A percentile compares a stretch with the other conserved stretches of the same genome.
phyloP scores from a whole-genome alignment of 30 jellyfish, hydroid and myxozoan species.

The Turritopsis dohrnii region DNA sequence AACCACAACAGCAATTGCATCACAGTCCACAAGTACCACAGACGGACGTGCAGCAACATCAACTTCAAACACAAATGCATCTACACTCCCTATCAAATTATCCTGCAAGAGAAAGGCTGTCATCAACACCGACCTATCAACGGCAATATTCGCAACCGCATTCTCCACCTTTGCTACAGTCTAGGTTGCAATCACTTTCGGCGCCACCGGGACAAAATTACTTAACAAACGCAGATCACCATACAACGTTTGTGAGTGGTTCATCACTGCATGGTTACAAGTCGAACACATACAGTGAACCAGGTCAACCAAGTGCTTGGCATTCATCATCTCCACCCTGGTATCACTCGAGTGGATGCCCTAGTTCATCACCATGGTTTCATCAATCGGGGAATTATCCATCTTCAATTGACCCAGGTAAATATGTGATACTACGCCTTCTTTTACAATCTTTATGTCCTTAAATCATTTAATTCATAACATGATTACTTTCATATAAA shows the following conservation, averaged over 20 bases:
- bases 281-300: not conserved
- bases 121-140: conserved; percentile 12
- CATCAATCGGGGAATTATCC: not conserved
- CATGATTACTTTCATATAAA: not conserved
- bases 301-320: not conserved
- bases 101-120: conserved; percentile 5
- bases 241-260: not conserved
- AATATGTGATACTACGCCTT: not conserved
- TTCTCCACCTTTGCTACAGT: not conserved
- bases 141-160: not conserved
- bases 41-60: not conserved
- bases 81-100: conserved; percentile 6
- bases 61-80: conserved; percentile 9
- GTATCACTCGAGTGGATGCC: conserved; percentile 4
- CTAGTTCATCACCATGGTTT: not conserved
- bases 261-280: conserved; percentile 2
- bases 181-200: not conserved
- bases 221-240: not conserved
- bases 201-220: conserved; percentile 7
- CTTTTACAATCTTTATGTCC: not conserved
- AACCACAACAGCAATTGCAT: not conserved
- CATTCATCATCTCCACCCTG: conserved; percentile 7
- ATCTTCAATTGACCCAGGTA: conserved; percentile 9
- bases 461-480: not conserved
- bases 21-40: conserved; percentile 4